Evolutionary conservation across 2,888 invertebrate genomes (phyloP).

Genomic region (Caenorhabditis sinica): DNA sequence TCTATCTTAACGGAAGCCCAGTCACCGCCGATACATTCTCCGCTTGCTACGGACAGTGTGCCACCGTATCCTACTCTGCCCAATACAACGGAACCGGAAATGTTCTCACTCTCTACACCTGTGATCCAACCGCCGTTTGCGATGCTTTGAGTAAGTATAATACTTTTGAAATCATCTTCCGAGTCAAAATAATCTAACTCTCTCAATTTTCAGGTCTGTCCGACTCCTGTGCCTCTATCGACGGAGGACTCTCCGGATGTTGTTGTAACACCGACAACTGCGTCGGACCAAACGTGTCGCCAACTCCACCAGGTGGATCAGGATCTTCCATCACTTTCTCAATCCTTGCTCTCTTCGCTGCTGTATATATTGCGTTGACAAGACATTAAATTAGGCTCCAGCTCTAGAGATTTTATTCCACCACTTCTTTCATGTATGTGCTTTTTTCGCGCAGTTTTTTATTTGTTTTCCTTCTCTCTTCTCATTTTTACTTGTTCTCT

Average conservation of each 20-base stretch:
- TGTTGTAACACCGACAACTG: constrained; percentile 73
- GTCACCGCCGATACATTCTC: constrained; percentile 47
- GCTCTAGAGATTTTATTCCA: constrained; percentile 34
- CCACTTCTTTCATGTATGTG: constrained; percentile 58
- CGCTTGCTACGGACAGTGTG: constrained; percentile 69
- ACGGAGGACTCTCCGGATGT: constrained; percentile 69
- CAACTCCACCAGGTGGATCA: constrained; percentile 42
- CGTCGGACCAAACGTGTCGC: constrained; percentile 66
- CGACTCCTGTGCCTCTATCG: constrained; percentile 65
- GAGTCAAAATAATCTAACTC: neutral
- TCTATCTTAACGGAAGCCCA: constrained; percentile 56
- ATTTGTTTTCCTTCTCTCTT: constrained; percentile 11
- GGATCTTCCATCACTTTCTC: constrained; percentile 56
- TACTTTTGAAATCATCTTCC: neutral
- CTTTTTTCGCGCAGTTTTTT: constrained; percentile 50
- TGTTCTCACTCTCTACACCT: constrained; percentile 67
- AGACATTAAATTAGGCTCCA: constrained; percentile 46
- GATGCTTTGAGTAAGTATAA: constrained; percentile 50
- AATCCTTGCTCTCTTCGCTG: constrained; percentile 59
- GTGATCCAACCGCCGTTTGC: constrained; percentile 73
- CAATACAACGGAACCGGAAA: constrained; percentile 42
- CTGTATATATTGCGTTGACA: constrained; percentile 68
- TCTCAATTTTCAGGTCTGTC: constrained; percentile 48
- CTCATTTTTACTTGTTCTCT: constrained; percentile 38
- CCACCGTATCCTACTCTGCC: constrained; percentile 59